These are phyloP conservation scores for Spatula versicolor DNA, from an alignment of 2,797 vertebrate genomes.

Conservation along the genomic window DNA sequence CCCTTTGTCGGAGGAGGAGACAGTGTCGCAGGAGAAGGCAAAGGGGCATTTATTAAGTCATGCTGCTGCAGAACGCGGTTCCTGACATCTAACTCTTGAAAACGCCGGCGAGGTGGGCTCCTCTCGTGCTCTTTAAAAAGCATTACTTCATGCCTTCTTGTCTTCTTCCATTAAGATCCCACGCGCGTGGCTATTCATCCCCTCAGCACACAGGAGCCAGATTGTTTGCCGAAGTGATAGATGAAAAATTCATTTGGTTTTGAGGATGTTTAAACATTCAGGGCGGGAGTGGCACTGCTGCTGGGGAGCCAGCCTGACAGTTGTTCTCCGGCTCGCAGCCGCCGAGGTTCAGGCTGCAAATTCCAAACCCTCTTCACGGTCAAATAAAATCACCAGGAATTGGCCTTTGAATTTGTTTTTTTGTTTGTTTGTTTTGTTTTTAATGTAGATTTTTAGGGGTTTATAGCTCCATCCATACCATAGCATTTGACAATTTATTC, in stretches of 20 bases:
- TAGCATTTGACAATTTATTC: background rate
- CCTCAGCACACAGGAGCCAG: slow-evolving; percentile 58
- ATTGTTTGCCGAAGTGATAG: slow-evolving; percentile 63
- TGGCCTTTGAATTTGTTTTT: background rate
- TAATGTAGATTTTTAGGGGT: background rate
- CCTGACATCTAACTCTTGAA: slow-evolving; percentile 21
- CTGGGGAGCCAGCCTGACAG: slow-evolving; percentile 28
- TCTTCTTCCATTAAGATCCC: slow-evolving; percentile 60
- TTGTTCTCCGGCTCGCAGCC: background rate
- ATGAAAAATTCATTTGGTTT: slow-evolving; percentile 72
- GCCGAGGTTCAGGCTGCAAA: background rate
- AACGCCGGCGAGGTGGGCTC: background rate
- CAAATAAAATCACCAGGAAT: background rate
- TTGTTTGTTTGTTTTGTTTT: background rate
- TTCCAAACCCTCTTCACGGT: background rate
- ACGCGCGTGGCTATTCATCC: slow-evolving; percentile 51
- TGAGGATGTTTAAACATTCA: slow-evolving; percentile 69
- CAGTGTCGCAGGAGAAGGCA: background rate
- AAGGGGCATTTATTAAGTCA: slow-evolving; percentile 26
- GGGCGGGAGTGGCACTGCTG: slow-evolving; percentile 34
- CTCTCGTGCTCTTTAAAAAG: background rate
- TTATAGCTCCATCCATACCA: background rate
- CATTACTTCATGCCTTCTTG: slow-evolving; percentile 38
- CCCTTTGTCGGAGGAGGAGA: background rate
- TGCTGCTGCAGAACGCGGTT: background rate